phyloP scores from a whole-genome alignment of 2,113 vertebrate genomes.

The Deroptyus accipitrinus region DNA sequence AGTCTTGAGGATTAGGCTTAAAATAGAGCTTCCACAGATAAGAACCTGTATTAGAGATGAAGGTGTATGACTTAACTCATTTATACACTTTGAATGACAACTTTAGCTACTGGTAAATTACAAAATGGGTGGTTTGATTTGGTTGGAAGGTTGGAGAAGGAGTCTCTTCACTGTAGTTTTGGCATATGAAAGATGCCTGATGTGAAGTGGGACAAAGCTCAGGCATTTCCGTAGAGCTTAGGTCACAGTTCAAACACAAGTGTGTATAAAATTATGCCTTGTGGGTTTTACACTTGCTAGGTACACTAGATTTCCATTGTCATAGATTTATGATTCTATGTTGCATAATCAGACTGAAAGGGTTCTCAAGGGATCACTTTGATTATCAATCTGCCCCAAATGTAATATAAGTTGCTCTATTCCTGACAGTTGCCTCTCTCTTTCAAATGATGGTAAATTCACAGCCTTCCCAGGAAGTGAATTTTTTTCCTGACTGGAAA shows the following conservation, averaged over 20 bases:
- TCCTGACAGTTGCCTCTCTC: neutral
- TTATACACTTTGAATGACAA: neutral
- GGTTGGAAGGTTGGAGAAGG: accelerated
- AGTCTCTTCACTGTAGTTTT: neutral
- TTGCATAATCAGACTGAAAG: neutral
- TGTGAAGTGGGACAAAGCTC: neutral
- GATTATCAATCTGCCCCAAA: neutral
- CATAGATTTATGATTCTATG: neutral
- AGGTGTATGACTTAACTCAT: neutral
- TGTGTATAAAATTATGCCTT: neutral
- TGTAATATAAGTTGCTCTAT: neutral
- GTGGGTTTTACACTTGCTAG: neutral
- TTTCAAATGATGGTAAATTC: neutral
- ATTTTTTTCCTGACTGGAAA: neutral
- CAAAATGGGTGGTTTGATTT: neutral
- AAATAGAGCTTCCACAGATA: neutral
- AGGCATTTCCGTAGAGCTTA: neutral
- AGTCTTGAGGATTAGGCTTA: neutral
- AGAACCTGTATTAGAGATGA: neutral
- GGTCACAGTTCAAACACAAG: neutral
- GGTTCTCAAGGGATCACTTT: neutral
- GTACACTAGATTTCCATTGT: neutral
- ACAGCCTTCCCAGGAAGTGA: neutral
- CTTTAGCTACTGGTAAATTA: neutral
- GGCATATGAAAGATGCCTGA: neutral